Base-by-base conservation (phyloP, 2,113 vertebrate genomes). In the Albula goreensis region DNA sequence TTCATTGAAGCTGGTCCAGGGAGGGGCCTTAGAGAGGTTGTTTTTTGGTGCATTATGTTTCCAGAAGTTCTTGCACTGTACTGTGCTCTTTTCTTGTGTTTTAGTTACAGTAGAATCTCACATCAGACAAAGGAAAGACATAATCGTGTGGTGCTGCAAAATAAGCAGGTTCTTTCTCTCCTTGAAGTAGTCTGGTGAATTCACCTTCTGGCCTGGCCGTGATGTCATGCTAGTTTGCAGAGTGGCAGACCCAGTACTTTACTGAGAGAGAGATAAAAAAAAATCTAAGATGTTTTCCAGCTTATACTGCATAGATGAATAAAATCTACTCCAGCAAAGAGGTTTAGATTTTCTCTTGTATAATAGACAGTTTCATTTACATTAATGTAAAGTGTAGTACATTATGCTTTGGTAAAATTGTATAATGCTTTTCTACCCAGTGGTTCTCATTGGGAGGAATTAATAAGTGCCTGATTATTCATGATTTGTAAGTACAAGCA, bases 31-130 rank as follows among this genome's bases (percentile, higher is more conserved):
- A 91, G 88, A 87, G 88, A 89, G 90, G 87, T 89, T 57, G 50
- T 83, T 80, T 93, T 91, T 89, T 93, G 89, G 91, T 93, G 92
- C 93, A 94, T 92, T 92, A 91, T 91, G 92, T 91, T 93, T 83
- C 89, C 88, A 85, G 88, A 88, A 90, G 91, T 89, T 90, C 88
- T 86, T 90, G 88, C 88, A 87, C 80, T 82, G 89, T 85, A 90
- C 88, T 87, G 78, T 88, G 90, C 88, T 90, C 88, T 85, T 82
- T 56, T 3, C 53, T 12, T 3, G 53, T 89, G 85, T 87, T 88
- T 91, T 86, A 85, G 82, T 88, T 90, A 87, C 80, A 91, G 92
- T 41, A 41, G 31, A 41, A 41, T 89, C 91, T 92, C 91, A 92
- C 91, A 82, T 63, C 78, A 90, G 79, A 88, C 84, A 83, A 92